phyloP scores from a whole-genome alignment of 2,797 vertebrate genomes.

The Capromys pilorides region DNA sequence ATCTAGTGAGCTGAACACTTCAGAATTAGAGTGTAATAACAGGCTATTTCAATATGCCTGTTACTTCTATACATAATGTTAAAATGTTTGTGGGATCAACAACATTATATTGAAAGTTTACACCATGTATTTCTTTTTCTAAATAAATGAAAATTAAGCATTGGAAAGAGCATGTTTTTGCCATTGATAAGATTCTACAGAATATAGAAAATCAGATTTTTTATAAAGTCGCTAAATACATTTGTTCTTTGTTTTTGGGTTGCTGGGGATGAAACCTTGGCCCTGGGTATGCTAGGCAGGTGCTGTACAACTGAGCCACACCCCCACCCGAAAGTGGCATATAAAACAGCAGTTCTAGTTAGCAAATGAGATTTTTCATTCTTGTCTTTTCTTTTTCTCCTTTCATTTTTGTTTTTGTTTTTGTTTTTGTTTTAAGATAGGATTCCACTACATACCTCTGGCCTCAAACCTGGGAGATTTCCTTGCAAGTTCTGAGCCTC shows the following conservation, averaged over 20 bases:
- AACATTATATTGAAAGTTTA: conserved; percentile 34
- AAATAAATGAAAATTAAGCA: conserved; percentile 52
- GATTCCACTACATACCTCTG: not conserved
- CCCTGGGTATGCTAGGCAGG: not conserved
- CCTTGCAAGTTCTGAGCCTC: not conserved
- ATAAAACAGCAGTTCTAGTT: conserved; percentile 53
- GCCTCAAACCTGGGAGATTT: not conserved
- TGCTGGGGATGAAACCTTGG: not conserved
- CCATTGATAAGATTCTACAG: not conserved
- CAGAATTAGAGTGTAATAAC: conserved; percentile 20
- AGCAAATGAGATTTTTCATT: conserved; percentile 24
- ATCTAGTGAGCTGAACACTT: conserved; percentile 34
- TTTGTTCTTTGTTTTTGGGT: not conserved
- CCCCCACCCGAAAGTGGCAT: not conserved
- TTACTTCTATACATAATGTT: conserved; percentile 12
- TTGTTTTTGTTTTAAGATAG: not conserved
- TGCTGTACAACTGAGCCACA: not conserved
- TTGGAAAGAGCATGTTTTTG: conserved; percentile 22
- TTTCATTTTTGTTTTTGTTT: not conserved
- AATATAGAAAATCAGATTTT: conserved; percentile 16
- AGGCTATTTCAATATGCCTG: not conserved
- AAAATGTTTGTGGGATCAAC: not conserved
- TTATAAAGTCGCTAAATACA: conserved; percentile 19
- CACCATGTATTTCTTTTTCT: not conserved
- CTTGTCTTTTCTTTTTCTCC: not conserved